Evolutionary conservation across 2,113 vertebrate species (phyloP), one percentile per base, ranked within the genome.

Genomic region (Antechinus flavipes): DNA sequence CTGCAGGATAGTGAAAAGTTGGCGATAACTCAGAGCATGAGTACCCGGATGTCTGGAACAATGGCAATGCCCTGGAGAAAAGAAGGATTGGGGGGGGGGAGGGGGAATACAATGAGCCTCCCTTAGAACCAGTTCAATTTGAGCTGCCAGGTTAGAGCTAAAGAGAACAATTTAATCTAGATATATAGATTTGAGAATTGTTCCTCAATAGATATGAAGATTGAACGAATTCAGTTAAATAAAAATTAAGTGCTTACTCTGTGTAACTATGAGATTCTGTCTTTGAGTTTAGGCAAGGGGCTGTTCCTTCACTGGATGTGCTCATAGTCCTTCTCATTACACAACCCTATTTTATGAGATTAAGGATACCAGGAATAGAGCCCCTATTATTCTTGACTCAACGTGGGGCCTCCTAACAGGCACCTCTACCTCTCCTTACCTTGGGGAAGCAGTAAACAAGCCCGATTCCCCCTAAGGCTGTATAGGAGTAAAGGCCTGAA

Each of bases 301-400:
- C 35, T 76, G 35, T 76, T 76, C 68, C n/a, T n/a, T 84, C 35
- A 84, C 42, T 95, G 90, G 95, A 90, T 91, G 55, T 0, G 24
- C 92, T n/a, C 8, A 3, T 93, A 94, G 89, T 54, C 94, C 10
- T 96, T 27, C 56, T 96, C 50, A 42, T n/a, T 95, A 56, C 94
- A 55, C 52, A 90, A 11, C 90, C 68, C 42, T 91, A 94, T 14
- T 2, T 91, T 92, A 89, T 23, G 46, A 95, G 89, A 90, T 35
- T 35, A 96, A 94, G 94, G 10, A 10, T 61, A n/a, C 47, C 4
- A 92, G 12, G 68, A 8, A 22, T 97, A 94, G 89, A 9, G 54
- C 47, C 50, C 92, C 35, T 68, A 91, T 56, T 95, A 8, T 94
- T 96, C 49, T 90, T 93, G 94, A 47, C 95, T 93, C 14, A 46